Base-by-base conservation (phyloP, 2,888 invertebrate species). In the Drosophila ezoana region DNA sequence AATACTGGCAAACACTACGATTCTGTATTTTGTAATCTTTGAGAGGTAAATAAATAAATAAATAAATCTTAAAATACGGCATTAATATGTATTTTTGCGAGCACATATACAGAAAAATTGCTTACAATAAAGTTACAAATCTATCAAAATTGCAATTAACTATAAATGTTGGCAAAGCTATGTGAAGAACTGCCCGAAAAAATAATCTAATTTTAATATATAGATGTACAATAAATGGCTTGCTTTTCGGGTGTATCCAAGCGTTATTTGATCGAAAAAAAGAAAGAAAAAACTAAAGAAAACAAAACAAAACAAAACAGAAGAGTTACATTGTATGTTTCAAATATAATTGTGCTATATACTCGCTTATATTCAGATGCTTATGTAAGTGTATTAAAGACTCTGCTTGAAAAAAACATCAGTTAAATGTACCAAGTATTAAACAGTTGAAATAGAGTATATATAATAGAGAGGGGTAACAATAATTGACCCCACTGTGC, bases 51-150 rank as follows among this genome's bases (percentile, higher is more conserved):
- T 20, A 48, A 28, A 63, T 35, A 51, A 49, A 56, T 8, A 32
- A 37, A 41, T 35, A 45, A n/a, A 52, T 40, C 14, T 47, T 18
- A 48, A 37, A 40, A 52, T 10, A 79, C 52, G 58, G 48, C 69
- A 66, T 44, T 77, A 71, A 79, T 87, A 89, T 62, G 62, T 62
- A 62, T 89, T 89, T 89, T 89, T 89, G 89, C 84, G 87, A 89
- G 79, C 86, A 83, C 73, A 74, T 89, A 88, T 88, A 85, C 80
- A 83, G 65, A 62, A 76, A 28, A 70, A 69, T 54, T 57, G 75
- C 69, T 74, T 70, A 67, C 51, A 49, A 70, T 41, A 60, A 60
- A 56, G 2, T 28, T 8, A 28, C 28, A 28, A 49, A 59, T 64
- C 47, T 56, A 61, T 48, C 37, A 57, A 53, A 54, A 71, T 51